A percentile compares a stretch with the other conserved stretches of the same genome.
Conservation (phyloP, 2,888 invertebrate species). For the Ophraella communa region DNA sequence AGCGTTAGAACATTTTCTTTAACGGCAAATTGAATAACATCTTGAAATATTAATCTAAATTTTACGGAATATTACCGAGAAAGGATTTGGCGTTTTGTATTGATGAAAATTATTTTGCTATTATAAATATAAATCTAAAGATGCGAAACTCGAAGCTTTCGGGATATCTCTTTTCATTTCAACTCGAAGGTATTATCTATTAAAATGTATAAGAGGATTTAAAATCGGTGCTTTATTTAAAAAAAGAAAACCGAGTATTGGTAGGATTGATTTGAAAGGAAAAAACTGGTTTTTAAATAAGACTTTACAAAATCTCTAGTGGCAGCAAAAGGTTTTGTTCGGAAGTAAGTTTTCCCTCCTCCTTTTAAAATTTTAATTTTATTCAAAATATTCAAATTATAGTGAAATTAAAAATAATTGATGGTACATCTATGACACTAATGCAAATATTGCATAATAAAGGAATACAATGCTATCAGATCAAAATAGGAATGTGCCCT, state of each 20-base stretch:
- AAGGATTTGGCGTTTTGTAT: conserved; percentile 1
- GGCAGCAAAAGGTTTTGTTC: too few species aligned
- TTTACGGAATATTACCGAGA: conserved; percentile 25
- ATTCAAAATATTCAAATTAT: background rate
- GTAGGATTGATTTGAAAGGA: background rate
- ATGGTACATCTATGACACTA: too few species aligned
- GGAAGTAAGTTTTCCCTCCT: too few species aligned
- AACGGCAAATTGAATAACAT: conserved; percentile 22
- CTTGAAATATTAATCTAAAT: conserved; percentile 29
- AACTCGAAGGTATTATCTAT: background rate
- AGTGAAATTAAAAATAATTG: too few species aligned
- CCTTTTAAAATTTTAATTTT: too few species aligned
- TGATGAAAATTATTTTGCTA: conserved; percentile 20
- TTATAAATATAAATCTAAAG: conserved; percentile 19
- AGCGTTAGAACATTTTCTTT: conserved; percentile 11
- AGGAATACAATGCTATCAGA: too few species aligned
- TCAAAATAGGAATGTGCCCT: too few species aligned
- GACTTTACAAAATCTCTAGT: background rate
- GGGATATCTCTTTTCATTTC: background rate
- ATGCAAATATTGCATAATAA: too few species aligned
- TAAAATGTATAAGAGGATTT: conserved; percentile 6
- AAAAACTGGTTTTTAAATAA: background rate
- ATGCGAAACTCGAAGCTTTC: conserved; percentile 7
- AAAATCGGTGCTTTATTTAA: background rate
- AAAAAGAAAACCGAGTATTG: background rate